Percentiles rank a stretch among this genome's conserved stretches.
phyloP scores from a whole-genome alignment of 2,113 vertebrate genomes.

The Takifugu flavidus region DNA sequence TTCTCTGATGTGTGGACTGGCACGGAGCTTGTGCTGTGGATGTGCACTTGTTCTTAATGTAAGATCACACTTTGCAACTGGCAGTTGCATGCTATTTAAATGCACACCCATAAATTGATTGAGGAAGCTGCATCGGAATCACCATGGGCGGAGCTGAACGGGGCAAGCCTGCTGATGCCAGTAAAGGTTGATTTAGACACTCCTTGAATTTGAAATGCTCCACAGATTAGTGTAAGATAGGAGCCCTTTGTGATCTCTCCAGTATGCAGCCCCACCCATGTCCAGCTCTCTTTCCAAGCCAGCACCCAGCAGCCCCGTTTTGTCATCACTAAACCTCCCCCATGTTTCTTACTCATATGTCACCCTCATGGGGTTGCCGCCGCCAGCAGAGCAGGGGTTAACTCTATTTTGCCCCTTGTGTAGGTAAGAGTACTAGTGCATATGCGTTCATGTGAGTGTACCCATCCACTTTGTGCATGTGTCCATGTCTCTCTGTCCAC shows the following conservation, averaged over 20 bases:
- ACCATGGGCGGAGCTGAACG: too few species aligned
- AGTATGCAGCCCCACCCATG: constrained; percentile 53
- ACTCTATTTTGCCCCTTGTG: constrained; percentile 70
- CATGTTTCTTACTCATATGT: constrained; percentile 63
- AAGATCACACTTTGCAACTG: too few species aligned
- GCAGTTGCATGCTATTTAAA: too few species aligned
- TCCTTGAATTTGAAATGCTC: constrained; percentile 39
- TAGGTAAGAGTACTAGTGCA: constrained; percentile 32
- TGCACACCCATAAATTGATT: too few species aligned
- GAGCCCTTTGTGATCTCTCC: constrained; percentile 7
- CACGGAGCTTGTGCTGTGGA: too few species aligned
- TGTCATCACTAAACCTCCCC: constrained; percentile 70
- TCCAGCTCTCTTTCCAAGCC: constrained; percentile 47
- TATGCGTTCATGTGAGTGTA: constrained; percentile 23
- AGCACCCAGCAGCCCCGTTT: constrained; percentile 51
- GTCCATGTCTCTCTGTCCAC: constrained; percentile 58
- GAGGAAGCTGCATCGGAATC: too few species aligned
- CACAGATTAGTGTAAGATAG: constrained; percentile 1
- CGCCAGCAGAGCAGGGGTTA: constrained; percentile 68
- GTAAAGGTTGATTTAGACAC: neutral
- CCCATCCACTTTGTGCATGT: constrained; percentile 28
- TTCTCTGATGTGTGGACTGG: too few species aligned
- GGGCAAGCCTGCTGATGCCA: too few species aligned
- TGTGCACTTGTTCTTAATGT: too few species aligned
- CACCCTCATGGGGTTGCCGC: constrained; percentile 63